Percentiles rank a stretch among this genome's conserved stretches.
These are phyloP conservation scores for Zaprionus ghesquierei DNA, from an alignment of 1,140 invertebrate species.

Conservation along the genomic window DNA sequence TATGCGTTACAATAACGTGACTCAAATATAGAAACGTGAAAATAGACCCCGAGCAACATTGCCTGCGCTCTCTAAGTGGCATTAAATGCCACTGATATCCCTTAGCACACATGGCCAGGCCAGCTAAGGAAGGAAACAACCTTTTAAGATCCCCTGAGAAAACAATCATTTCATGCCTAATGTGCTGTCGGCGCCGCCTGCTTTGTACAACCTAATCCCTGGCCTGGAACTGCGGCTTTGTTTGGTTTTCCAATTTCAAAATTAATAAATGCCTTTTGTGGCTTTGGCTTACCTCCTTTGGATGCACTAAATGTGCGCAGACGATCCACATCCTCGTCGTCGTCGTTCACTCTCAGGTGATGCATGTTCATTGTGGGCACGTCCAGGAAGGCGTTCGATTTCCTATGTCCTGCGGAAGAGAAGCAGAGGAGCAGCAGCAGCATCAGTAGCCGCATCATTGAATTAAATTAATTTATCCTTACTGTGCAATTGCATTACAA, in stretches of 20 bases:
- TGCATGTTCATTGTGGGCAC: conserved; percentile 86
- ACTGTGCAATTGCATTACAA: conserved; percentile 28
- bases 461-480: conserved; percentile 26
- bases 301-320: conserved; percentile 95
- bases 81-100: conserved; percentile 72
- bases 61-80: conserved; percentile 44
- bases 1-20: conserved; percentile 74
- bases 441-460: background rate
- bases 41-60: conserved; percentile 2
- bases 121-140: conserved; percentile 18
- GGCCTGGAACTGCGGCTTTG: conserved; percentile 33
- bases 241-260: conserved; percentile 75
- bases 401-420: conserved; percentile 83
- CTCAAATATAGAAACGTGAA: conserved; percentile 55
- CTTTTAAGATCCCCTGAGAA: conserved; percentile 56
- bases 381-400: conserved; percentile 90
- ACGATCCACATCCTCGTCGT: conserved; percentile 91
- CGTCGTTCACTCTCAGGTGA: conserved; percentile 83
- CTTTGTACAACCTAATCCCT: conserved; percentile 48
- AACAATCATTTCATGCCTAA: conserved; percentile 55
- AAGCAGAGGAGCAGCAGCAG: background rate
- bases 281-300: conserved; percentile 88
- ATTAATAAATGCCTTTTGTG: conserved; percentile 58
- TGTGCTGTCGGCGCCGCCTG: background rate
- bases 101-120: conserved; percentile 24